These are phyloP conservation scores for Ormia ochracea DNA, from an alignment of 2,888 invertebrate genomes.

Conservation along the genomic window DNA sequence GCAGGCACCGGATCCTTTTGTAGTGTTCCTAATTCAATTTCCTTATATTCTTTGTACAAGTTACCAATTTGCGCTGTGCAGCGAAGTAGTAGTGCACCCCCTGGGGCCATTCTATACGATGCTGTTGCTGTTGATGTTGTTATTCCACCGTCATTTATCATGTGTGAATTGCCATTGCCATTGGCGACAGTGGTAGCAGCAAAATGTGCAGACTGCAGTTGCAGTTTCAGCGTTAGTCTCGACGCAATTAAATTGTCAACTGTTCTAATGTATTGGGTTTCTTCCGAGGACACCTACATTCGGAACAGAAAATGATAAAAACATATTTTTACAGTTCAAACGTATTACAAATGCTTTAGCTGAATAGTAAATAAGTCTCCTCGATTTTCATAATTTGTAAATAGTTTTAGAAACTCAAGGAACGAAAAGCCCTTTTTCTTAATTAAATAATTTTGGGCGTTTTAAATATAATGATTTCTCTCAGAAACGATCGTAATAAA, in stretches of 20 bases:
- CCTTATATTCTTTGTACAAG: constrained; percentile 83
- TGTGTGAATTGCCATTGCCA: constrained; percentile 60
- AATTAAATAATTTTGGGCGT: too few relatives aligned
- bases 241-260: constrained; percentile 76
- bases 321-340: constrained; percentile 16
- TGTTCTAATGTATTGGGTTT: constrained; percentile 75
- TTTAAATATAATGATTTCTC: too few relatives aligned
- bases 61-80: constrained; percentile 85
- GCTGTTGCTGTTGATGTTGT: constrained; percentile 55
- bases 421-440: too few relatives aligned
- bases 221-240: constrained; percentile 74
- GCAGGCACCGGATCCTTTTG: constrained; percentile 86
- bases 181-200: constrained; percentile 63
- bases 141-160: constrained; percentile 56
- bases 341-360: too few relatives aligned
- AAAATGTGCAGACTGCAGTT: constrained; percentile 76
- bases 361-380: too few relatives aligned
- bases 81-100: constrained; percentile 80
- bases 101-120: constrained; percentile 36
- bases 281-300: constrained; percentile 73
- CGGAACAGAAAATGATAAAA: constrained; percentile 27
- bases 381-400: too few relatives aligned
- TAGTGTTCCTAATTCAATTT: constrained; percentile 83
- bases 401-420: too few relatives aligned
- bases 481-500: too few relatives aligned